These are phyloP conservation scores for Sciurus niger DNA, from an alignment of 2,113 vertebrate species.

Conservation along the genomic window DNA sequence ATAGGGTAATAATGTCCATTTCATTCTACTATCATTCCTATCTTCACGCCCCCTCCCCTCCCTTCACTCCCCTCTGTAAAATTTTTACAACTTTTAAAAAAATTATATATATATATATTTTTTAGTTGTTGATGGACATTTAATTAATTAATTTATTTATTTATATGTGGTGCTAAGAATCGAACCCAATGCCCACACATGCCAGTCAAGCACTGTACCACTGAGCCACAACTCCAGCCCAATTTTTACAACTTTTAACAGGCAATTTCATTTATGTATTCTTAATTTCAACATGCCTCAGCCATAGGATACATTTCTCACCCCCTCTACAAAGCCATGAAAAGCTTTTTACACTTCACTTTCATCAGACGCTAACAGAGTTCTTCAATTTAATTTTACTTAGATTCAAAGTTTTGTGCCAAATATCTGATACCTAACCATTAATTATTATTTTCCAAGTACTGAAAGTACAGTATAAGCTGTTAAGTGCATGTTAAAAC, in stretches of 20 bases:
- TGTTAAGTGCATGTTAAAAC: conserved; percentile 73
- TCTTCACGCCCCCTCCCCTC: too few species aligned
- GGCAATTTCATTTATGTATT: not conserved
- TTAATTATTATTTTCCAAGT: conserved; percentile 77
- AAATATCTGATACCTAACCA: conserved; percentile 52
- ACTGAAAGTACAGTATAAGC: conserved; percentile 56
- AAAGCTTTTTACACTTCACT: conserved; percentile 49
- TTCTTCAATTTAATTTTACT: conserved; percentile 77
- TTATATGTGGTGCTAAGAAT: too few species aligned
- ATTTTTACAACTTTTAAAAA: conserved; percentile 39
- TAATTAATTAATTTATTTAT: too few species aligned
- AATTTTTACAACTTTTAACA: not conserved
- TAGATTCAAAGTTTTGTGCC: conserved; percentile 70
- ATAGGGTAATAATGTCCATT: too few species aligned
- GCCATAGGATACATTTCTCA: conserved; percentile 21
- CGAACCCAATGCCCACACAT: too few species aligned
- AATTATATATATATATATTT: too few species aligned
- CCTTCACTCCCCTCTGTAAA: not conserved
- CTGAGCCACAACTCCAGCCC: too few species aligned
- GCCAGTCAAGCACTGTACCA: too few species aligned
- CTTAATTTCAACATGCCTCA: conserved; percentile 50
- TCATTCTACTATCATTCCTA: too few species aligned
- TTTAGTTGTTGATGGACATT: too few species aligned
- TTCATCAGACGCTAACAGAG: conserved; percentile 73
- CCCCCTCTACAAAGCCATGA: conserved; percentile 58